Conservation (phyloP, 2,113 vertebrate genomes). For the Clarias batrachus region DNA sequence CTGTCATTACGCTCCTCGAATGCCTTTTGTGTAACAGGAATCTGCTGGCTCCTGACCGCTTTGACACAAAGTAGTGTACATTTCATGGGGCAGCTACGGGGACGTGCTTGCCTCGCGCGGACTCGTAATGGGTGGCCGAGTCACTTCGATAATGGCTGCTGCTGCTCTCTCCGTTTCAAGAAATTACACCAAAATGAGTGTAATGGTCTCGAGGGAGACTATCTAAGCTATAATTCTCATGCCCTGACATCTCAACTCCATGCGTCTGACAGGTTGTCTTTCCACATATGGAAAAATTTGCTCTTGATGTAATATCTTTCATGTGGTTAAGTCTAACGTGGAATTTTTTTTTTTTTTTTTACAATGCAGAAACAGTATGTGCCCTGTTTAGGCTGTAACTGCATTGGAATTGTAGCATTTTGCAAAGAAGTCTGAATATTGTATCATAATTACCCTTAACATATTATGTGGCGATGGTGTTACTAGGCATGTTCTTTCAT, state of each 20-base stretch:
- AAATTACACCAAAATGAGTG: conserved; percentile 32
- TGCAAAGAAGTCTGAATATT: neutral
- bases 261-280: conserved; percentile 50
- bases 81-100: conserved; percentile 46
- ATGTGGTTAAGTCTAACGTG: conserved; percentile 50
- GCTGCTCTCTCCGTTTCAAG: conserved; percentile 11
- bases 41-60: conserved; percentile 51
- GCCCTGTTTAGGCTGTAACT: neutral
- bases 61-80: conserved; percentile 47
- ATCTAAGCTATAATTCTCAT: conserved; percentile 44
- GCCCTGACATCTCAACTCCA: conserved; percentile 32
- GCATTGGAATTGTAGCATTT: neutral
- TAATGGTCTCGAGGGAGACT: conserved; percentile 31
- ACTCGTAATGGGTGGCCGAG: conserved; percentile 54
- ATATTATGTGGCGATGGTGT: neutral
- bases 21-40: conserved; percentile 53
- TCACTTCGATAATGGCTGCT: conserved; percentile 43
- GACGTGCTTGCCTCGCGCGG: conserved; percentile 46
- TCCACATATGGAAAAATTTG: conserved; percentile 54
- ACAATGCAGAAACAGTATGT: conserved; percentile 23
- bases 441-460: neutral
- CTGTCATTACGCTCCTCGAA: conserved; percentile 59
- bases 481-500: neutral
- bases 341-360: neutral
- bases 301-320: conserved; percentile 53